phyloP scores from a whole-genome alignment of 2,888 invertebrate genomes.

The Agriopis marginaria region DNA sequence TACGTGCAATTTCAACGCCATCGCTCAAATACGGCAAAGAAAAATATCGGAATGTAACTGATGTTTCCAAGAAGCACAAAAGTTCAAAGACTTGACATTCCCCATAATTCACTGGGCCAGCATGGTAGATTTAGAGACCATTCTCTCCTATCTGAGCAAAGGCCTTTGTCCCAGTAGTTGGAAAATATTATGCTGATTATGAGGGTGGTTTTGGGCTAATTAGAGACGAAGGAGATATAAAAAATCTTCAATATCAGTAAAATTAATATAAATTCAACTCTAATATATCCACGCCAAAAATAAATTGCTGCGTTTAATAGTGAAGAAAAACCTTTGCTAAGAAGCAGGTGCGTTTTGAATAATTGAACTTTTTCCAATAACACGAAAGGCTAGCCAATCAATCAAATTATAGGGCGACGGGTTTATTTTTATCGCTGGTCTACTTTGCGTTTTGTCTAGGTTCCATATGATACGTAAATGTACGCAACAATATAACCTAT shows the following conservation, averaged over 20 bases:
- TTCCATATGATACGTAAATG: not conserved
- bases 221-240: not conserved
- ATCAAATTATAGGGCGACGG: conserved; percentile 39
- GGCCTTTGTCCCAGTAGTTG: no score
- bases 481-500: no score
- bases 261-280: not conserved
- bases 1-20: no score
- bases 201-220: no score
- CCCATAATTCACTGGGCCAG: no score
- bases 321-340: conserved; percentile 29
- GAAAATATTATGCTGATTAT: no score
- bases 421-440: not conserved
- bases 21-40: no score
- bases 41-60: no score
- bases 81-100: no score
- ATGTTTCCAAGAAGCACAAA: no score
- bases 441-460: not conserved
- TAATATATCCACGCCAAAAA: conserved; percentile 8
- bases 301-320: conserved; percentile 26
- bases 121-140: no score
- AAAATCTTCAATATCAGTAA: not conserved
- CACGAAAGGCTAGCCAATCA: conserved; percentile 45
- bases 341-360: conserved; percentile 46
- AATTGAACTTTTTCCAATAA: conserved; percentile 48
- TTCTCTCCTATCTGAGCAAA: no score